Base-by-base conservation (phyloP, 1,140 invertebrate species). In the Archegozetes longisetosus region DNA sequence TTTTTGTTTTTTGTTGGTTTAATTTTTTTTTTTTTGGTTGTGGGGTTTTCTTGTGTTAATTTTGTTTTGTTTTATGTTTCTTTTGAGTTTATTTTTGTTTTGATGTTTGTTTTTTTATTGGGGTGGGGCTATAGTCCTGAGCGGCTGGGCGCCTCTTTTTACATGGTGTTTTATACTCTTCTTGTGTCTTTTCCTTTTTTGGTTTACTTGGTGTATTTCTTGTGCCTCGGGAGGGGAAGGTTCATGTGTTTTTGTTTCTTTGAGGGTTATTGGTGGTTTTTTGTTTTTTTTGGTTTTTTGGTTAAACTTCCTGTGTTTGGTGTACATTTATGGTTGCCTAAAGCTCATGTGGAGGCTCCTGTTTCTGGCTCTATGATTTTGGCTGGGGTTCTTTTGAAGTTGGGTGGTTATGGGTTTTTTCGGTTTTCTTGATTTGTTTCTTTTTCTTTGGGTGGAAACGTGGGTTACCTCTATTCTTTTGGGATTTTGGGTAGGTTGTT, bases 311-410 rank as follows among this genome's bases (percentile, higher is more conserved):
- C 82, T 24, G 77, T 82, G 71, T 82, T 76, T 79, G 72, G 78
- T 67, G 63, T 80, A 74, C 81, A 83, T 78, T 74, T 82, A 67
- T 83, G 82, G 70, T 70, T 84, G 55, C 81, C 81, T 54, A 82
- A 82, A 58, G 81, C 80, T 74, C 81, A 83, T 79, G 80, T 84
- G 23, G 80, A 84, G 68, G 80, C 80, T 65, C 80, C 81, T n/a
- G 68, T 82, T 69, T 75, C 75, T 53, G 79, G 80, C 3, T 82
- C 81, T 40, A 82, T 83, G 72, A 78, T 83, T 79, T 79, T 83
- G 71, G 81, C 80, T 48, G 81, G 77, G 0, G 70, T 83, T 71
- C 73, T 83, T 69, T 72, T 83, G 70, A 84, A 83, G 71, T 75
- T 83, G 74, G 81, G 80, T 2, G 78, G 74, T 3, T 81, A 79